Evolutionary conservation across 2,113 vertebrate species (phyloP), one percentile per base, ranked within the genome.

Genomic region (Lamprotornis superbus): DNA sequence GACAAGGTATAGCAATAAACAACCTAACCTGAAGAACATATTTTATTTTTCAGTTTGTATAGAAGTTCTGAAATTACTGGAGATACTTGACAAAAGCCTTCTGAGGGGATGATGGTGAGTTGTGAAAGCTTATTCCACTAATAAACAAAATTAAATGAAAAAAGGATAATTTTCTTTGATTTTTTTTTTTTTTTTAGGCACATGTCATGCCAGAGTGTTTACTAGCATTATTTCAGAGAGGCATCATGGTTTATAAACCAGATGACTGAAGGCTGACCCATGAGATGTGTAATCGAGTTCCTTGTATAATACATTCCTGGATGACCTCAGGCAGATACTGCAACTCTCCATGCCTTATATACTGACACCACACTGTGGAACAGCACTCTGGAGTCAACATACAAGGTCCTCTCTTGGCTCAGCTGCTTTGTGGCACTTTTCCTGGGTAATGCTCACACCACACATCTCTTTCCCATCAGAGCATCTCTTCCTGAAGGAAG

Each of bases 391-490:
- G 49, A 75, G 49, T n/a, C 14, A 28, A 11, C 31, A 35, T 28
- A 19, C 9, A 10, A 55, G 44, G 25, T 28, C 30, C 9, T 46
- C 16, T 40, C 28, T n/a, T 25, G 31, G 10, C 10, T 92, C 76
- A 67, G 21, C 2, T 44, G 22, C 2, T 63, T 67, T 4, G 1
- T 13, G n/a, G 3, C 10, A 47, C 18, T 52, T 50, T 63, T 60
- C 33, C 49, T 42, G 37, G 12, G 7, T 39, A 25, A 24, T 5
- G 7, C 31, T 91, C 20, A 46, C 4, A 55, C 2, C 8, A 19
- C 0, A 0, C 2, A 71, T 12, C 7, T 12, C 31, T n/a, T 69
- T 77, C 6, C 31, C 44, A 16, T 76, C 39, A 28, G 5, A 42
- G 17, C 5, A 56, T 12, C 35, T 28, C 12, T 30, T 83, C 28